Conservation (phyloP, 1,140 invertebrate species). For the Contarinia nasturtii region DNA sequence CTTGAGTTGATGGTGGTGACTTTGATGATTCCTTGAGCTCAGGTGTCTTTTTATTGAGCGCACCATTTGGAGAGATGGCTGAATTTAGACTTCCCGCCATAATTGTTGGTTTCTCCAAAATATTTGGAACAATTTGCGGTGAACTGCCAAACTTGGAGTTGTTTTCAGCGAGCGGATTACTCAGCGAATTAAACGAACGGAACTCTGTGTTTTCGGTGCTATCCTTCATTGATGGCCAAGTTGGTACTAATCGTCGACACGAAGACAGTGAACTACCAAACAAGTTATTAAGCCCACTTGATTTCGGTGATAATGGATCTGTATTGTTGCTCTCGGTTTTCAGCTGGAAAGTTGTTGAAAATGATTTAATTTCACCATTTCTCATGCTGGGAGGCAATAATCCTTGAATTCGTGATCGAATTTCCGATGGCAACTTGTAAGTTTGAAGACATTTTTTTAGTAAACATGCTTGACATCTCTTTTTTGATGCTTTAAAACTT, state of each 20-base stretch:
- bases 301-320: no score
- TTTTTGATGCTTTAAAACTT: conserved; percentile 44
- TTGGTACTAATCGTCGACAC: no score
- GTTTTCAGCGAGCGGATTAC: conserved; percentile 20
- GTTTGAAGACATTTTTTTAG: conserved; percentile 62
- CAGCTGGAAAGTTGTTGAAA: no score
- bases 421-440: conserved; percentile 49
- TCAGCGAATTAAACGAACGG: neutral
- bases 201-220: no score
- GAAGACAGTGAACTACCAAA: no score
- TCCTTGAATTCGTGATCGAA: conserved; percentile 38
- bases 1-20: conserved; percentile 27
- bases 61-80: neutral
- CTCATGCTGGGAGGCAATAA: conserved; percentile 30
- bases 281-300: no score
- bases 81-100: neutral
- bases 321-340: no score
- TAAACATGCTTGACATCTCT: conserved; percentile 70
- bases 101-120: conserved; percentile 16
- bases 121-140: conserved; percentile 16
- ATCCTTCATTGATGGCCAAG: no score
- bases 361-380: neutral
- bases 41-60: conserved; percentile 18
- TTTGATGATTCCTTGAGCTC: conserved; percentile 5
- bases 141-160: conserved; percentile 21